phyloP scores from a whole-genome alignment of 2,797 vertebrate genomes.

The Carduelis carduelis region DNA sequence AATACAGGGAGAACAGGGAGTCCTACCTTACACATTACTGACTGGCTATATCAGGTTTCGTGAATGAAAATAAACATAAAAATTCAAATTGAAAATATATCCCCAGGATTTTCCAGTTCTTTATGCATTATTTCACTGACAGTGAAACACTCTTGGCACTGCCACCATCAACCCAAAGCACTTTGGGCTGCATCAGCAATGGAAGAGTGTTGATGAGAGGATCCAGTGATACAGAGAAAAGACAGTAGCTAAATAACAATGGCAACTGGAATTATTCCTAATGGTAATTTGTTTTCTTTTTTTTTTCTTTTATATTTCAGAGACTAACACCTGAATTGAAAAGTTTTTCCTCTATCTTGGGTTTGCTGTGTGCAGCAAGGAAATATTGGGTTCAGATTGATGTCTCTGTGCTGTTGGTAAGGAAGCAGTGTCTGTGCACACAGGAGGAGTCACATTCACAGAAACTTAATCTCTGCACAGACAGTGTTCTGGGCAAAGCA shows the following conservation, averaged over 20 bases:
- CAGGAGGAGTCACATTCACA: neutral
- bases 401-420: neutral
- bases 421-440: neutral
- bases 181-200: neutral
- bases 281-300: neutral
- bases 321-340: neutral
- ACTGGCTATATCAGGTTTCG: neutral
- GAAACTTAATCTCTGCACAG: neutral
- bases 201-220: neutral
- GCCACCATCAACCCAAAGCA: neutral
- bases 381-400: neutral
- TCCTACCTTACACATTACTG: neutral
- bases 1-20: neutral
- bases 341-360: neutral
- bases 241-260: neutral
- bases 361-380: neutral
- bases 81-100: neutral
- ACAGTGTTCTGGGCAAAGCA: neutral
- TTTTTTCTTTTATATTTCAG: neutral
- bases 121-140: neutral
- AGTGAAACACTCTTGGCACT: neutral
- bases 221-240: neutral
- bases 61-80: neutral
- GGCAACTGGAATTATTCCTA: neutral
- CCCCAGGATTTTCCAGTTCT: neutral